Conservation (phyloP, 2,113 vertebrate genomes). For the Alligator sinensis region DNA sequence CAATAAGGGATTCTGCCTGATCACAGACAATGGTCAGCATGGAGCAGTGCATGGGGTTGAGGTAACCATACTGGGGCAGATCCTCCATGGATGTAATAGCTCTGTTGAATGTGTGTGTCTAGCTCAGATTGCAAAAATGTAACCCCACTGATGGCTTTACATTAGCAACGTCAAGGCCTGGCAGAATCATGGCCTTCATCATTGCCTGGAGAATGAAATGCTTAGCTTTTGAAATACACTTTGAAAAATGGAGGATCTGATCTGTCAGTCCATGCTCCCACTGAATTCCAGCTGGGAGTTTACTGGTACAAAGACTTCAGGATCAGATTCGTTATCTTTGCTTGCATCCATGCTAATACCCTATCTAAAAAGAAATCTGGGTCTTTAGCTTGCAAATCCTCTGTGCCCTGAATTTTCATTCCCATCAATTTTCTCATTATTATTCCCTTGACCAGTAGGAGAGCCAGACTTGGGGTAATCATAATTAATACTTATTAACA, state of each 20-base stretch:
- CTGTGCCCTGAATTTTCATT: conserved; percentile 52
- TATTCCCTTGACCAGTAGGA: conserved; percentile 57
- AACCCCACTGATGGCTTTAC: not conserved
- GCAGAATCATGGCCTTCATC: not conserved
- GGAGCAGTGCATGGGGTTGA: not conserved
- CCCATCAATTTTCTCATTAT: conserved; percentile 72
- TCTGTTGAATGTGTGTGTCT: not conserved
- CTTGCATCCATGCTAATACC: conserved; percentile 2
- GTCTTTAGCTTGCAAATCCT: conserved; percentile 60
- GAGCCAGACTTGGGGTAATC: not conserved
- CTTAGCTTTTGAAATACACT: conserved; percentile 8
- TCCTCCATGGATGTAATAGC: not conserved
- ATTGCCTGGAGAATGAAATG: not conserved
- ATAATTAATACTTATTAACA: not conserved
- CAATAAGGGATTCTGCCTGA: not conserved
- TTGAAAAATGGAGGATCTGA: not conserved
- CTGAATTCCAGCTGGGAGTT: not conserved
- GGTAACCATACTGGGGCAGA: not conserved
- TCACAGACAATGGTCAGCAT: not conserved
- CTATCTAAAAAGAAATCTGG: conserved; percentile 37
- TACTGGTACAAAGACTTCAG: not conserved
- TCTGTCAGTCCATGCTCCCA: not conserved
- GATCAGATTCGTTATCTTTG: not conserved
- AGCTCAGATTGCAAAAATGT: not conserved
- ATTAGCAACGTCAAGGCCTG: not conserved